Conservation (phyloP, 2,797 vertebrate species). For the Tapirus indicus region DNA sequence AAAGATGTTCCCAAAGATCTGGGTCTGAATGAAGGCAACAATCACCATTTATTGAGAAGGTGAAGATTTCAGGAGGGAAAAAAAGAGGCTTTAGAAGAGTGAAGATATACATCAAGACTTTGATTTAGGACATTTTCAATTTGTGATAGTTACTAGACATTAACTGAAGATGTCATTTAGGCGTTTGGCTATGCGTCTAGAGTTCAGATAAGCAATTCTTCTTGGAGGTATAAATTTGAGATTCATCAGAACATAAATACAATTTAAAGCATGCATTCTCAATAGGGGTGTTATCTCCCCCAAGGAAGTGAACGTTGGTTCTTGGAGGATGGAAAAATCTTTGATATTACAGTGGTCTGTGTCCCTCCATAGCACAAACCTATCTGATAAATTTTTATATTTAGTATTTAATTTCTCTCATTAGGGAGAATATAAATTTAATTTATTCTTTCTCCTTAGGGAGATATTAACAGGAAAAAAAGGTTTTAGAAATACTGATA, state of each 20-base stretch:
- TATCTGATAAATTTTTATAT: not conserved
- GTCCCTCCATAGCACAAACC: not conserved
- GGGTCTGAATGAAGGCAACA: not conserved
- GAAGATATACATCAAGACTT: not conserved
- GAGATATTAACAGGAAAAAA: constrained; percentile 3
- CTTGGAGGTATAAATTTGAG: not conserved
- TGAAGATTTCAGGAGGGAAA: not conserved
- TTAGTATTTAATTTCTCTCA: constrained; percentile 28
- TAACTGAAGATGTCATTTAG: not conserved
- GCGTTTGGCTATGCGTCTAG: not conserved
- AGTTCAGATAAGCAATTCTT: not conserved
- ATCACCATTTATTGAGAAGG: not conserved
- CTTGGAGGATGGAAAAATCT: not conserved
- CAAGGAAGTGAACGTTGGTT: not conserved
- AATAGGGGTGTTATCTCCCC: not conserved
- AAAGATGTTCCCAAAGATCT: not conserved
- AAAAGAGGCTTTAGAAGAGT: not conserved
- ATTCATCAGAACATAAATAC: constrained; percentile 11
- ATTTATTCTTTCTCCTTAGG: not conserved
- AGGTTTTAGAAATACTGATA: not conserved
- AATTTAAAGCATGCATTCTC: not conserved
- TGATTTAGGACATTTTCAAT: not conserved
- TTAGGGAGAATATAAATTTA: not conserved
- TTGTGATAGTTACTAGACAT: not conserved
- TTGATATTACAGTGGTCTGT: not conserved